phyloP scores from a whole-genome alignment of 2,888 invertebrate genomes.

The Phyllotreta striolata region DNA sequence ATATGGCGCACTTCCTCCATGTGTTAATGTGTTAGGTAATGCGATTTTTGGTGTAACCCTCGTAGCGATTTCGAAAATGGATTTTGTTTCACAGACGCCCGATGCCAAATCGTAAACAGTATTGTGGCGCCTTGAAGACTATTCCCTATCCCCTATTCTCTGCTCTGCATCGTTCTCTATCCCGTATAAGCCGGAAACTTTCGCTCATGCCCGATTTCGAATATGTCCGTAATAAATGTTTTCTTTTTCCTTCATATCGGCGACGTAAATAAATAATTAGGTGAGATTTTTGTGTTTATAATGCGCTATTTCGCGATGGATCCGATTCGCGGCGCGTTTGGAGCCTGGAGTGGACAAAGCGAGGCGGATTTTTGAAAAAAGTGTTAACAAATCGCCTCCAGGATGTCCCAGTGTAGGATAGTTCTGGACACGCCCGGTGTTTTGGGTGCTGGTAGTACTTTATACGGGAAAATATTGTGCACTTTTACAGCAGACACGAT shows the following conservation, averaged over 20 bases:
- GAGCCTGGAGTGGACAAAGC: too few species aligned
- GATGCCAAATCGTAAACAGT: slow-evolving; percentile 26
- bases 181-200: slow-evolving; percentile 1
- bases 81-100: slow-evolving; percentile 12
- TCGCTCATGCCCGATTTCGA: slow-evolving; percentile 63
- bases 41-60: slow-evolving; percentile 1
- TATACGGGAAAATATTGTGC: too few species aligned
- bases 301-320: too few species aligned
- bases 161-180: slow-evolving; percentile 2
- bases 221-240: slow-evolving; percentile 61
- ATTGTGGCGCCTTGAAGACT: slow-evolving; percentile 28
- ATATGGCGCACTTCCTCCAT: too few species aligned
- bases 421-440: too few species aligned
- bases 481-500: too few species aligned
- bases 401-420: too few species aligned
- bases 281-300: slow-evolving; percentile 4
- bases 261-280: neutral
- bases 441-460: too few species aligned
- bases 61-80: slow-evolving; percentile 11
- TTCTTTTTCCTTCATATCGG: neutral
- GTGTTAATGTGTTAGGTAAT: too few species aligned
- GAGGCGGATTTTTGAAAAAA: too few species aligned
- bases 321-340: too few species aligned
- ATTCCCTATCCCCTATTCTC: slow-evolving; percentile 3
- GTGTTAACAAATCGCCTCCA: too few species aligned